Conservation (phyloP, 1,140 invertebrate species). For the Dreissena polymorpha region DNA sequence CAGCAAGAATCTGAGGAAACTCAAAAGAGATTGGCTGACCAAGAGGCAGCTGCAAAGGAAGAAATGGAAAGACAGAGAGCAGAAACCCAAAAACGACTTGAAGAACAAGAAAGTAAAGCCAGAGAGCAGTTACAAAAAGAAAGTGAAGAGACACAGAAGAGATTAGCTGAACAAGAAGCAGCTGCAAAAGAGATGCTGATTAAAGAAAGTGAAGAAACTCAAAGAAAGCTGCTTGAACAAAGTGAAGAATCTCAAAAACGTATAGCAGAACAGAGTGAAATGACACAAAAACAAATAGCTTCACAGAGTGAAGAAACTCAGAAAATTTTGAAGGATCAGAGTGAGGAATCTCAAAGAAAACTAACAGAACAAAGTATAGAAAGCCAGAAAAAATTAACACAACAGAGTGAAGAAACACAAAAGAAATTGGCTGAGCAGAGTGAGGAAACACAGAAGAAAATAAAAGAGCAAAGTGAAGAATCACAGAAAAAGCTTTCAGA, state of each 20-base stretch:
- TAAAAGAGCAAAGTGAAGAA: constrained; percentile 11
- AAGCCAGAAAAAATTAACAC: constrained; percentile 19
- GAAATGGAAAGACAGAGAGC: constrained; percentile 38
- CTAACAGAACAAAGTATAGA: constrained; percentile 48
- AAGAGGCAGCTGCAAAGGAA: constrained; percentile 42
- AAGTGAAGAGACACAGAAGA: constrained; percentile 57
- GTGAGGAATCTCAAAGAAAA: constrained; percentile 48
- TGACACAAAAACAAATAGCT: constrained; percentile 15
- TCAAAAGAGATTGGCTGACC: constrained; percentile 42
- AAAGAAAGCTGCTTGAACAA: constrained; percentile 34
- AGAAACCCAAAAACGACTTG: constrained; percentile 37
- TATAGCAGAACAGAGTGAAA: constrained; percentile 49
- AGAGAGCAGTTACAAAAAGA: constrained; percentile 45
- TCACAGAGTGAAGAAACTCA: constrained; percentile 40
- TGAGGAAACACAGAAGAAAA: constrained; percentile 44
- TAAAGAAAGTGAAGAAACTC: constrained; percentile 55
- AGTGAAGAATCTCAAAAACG: constrained; percentile 31
- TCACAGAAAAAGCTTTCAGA: constrained; percentile 1
- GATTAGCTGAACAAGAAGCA: constrained; percentile 49
- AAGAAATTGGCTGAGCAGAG: constrained; percentile 49
- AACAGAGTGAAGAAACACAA: constrained; percentile 36
- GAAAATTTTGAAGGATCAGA: constrained; percentile 42
- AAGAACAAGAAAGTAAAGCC: constrained; percentile 47
- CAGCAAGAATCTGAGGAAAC: constrained; percentile 49
- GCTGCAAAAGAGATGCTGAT: constrained; percentile 33